Evolutionary conservation across 2,888 invertebrate species (phyloP).

Genomic region (Cataglyphis cursor): DNA sequence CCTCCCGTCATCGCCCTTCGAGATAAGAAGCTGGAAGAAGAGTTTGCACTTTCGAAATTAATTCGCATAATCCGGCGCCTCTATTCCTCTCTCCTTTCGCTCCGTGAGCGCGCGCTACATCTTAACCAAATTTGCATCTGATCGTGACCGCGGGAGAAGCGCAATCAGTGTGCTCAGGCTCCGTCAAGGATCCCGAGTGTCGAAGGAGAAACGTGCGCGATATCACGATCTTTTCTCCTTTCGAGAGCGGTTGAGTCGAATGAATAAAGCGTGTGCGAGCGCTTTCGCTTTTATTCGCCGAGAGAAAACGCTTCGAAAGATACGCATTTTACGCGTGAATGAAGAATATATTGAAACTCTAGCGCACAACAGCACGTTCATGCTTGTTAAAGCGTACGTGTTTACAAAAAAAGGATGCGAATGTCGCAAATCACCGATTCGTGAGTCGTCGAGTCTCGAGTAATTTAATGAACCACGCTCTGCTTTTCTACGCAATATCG

Average conservation of each 20-base stretch:
- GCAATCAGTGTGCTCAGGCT: background rate
- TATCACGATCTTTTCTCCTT: conserved; percentile 5
- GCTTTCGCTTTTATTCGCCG: conserved; percentile 21
- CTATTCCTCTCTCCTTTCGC: background rate
- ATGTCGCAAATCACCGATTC: background rate
- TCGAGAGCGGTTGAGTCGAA: background rate
- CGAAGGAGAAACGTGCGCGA: conserved; percentile 1
- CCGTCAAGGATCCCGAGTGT: background rate
- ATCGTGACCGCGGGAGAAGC: conserved; percentile 31
- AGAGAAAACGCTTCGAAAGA: background rate
- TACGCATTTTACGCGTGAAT: background rate
- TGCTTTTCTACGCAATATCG: background rate
- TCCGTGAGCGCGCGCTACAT: conserved; percentile 45
- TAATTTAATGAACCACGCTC: background rate
- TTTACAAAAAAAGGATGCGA: too few relatives aligned
- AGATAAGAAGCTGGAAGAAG: conserved; percentile 56
- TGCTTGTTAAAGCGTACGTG: too few relatives aligned
- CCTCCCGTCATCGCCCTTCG: background rate
- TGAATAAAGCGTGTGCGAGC: background rate
- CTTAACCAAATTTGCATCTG: conserved; percentile 58
- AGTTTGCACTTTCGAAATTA: conserved; percentile 60
- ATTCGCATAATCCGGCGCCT: conserved; percentile 56
- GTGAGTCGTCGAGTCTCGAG: background rate
- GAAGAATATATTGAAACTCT: background rate
- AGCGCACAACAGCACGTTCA: background rate